These are phyloP conservation scores for Lethenteron reissneri DNA, from an alignment of 2,113 vertebrate species.

Conservation along the genomic window DNA sequence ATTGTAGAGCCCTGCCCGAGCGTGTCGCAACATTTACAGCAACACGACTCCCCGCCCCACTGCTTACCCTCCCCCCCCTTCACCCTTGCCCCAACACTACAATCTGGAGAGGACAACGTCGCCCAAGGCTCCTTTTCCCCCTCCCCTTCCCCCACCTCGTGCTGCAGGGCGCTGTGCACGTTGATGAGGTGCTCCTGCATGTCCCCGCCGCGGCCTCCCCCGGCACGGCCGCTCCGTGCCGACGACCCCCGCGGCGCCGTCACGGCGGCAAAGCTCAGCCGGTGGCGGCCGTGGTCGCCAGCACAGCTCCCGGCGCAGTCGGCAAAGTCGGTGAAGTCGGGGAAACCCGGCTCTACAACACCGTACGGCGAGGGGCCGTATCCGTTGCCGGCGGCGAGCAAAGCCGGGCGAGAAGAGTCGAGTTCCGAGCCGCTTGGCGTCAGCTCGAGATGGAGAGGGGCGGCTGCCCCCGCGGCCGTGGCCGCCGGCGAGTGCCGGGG, in stretches of 20 bases:
- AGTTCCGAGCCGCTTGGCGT: too few relatives aligned
- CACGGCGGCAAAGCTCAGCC: conserved; percentile 24
- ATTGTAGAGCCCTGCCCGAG: neutral
- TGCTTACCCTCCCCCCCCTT: too few relatives aligned
- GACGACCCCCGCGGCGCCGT: conserved; percentile 30
- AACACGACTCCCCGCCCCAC: neutral
- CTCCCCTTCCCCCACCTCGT: conserved; percentile 28
- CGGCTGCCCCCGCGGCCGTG: too few relatives aligned
- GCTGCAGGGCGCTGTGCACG: conserved; percentile 37
- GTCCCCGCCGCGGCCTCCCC: conserved; percentile 19
- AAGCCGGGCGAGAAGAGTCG: too few relatives aligned
- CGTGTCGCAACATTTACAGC: neutral
- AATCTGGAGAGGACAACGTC: neutral
- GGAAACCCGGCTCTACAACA: too few relatives aligned
- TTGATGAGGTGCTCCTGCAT: conserved; percentile 36
- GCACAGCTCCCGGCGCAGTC: conserved; percentile 22
- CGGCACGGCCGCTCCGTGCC: conserved; percentile 35
- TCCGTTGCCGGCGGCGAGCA: too few relatives aligned
- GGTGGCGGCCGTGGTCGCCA: conserved; percentile 26
- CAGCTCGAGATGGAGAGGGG: too few relatives aligned
- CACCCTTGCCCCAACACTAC: too few relatives aligned
- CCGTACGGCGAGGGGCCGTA: too few relatives aligned
- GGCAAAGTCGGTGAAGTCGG: too few relatives aligned
- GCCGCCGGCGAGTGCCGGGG: too few relatives aligned
- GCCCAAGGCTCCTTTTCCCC: neutral